Evolutionary conservation across 2,113 vertebrate species (phyloP).

Genomic region (Hydropotes inermis): DNA sequence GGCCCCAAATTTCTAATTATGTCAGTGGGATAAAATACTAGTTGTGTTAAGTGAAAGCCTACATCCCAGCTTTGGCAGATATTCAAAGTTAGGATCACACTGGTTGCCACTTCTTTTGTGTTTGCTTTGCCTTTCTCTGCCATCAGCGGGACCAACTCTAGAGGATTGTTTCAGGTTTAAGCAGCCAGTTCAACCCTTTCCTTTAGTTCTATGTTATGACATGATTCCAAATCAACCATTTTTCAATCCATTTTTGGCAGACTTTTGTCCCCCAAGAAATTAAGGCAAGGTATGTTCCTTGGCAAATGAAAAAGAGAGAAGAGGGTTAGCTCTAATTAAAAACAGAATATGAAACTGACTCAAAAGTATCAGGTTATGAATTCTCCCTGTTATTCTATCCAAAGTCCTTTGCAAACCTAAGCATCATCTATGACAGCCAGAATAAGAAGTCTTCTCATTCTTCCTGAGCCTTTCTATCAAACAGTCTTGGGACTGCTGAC

Average conservation of each 20-base stretch:
- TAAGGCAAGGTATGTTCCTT: not conserved
- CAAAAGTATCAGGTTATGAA: not conserved
- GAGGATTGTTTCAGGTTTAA: not conserved
- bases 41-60: not conserved
- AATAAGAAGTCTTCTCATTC: not conserved
- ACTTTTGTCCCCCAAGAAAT: not conserved
- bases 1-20: not conserved
- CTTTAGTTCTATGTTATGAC: not conserved
- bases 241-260: not conserved
- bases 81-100: not conserved
- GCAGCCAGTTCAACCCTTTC: not conserved
- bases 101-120: not conserved
- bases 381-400: not conserved
- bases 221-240: not conserved
- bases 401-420: not conserved
- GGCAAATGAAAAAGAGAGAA: conserved; percentile 13
- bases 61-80: not conserved
- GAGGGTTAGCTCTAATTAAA: conserved; percentile 28
- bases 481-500: not conserved
- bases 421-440: not conserved
- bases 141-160: not conserved
- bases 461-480: not conserved
- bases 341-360: not conserved
- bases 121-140: not conserved
- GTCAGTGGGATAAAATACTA: not conserved